Evolutionary conservation across 2,797 vertebrate species (phyloP).

Genomic region (Neomorphus geoffroyi): DNA sequence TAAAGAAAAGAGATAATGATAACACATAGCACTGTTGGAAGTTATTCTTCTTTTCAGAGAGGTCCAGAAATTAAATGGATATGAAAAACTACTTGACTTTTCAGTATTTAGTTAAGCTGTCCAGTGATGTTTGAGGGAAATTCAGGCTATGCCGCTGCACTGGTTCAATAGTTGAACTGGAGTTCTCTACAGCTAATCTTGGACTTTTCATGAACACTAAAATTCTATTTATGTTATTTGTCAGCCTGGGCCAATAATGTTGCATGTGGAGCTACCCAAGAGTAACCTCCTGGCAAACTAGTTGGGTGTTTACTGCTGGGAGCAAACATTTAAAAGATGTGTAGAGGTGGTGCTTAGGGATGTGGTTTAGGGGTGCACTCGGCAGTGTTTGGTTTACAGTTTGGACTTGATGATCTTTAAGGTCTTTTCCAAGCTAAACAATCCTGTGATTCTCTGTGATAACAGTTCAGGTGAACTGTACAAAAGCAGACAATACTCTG

Average conservation of each 20-base stretch:
- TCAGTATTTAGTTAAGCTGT: not conserved
- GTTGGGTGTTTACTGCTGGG: not conserved
- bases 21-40: not conserved
- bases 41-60: not conserved
- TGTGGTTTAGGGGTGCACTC: too few species aligned
- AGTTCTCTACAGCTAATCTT: not conserved
- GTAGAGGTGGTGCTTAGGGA: too few species aligned
- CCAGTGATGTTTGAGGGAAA: not conserved
- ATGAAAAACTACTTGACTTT: not conserved
- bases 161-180: not conserved
- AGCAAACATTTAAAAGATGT: not conserved
- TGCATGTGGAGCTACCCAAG: not conserved
- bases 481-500: not conserved
- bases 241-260: not conserved
- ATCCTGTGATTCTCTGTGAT: too few species aligned
- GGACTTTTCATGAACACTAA: not conserved
- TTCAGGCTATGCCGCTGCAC: not conserved
- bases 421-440: too few species aligned
- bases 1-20: not conserved
- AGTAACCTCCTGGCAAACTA: not conserved
- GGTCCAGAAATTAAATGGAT: not conserved
- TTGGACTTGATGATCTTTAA: too few species aligned
- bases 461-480: not conserved
- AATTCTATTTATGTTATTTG: not conserved
- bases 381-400: too few species aligned